Base-by-base conservation (phyloP, 2,797 vertebrate species). In the Darevskia mixta region DNA sequence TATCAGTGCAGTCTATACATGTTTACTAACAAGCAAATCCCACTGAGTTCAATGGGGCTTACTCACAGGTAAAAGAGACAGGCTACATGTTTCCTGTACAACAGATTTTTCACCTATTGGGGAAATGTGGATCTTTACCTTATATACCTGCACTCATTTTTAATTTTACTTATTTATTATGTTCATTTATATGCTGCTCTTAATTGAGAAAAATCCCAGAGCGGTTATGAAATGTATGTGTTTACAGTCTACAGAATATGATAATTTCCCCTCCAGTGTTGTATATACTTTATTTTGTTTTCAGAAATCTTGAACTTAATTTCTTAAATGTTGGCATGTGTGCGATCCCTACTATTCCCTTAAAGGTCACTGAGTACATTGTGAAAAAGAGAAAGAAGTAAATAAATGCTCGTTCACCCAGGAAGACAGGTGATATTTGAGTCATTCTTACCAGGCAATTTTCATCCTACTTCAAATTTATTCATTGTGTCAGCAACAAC, bases 401-500 rank as follows among this genome's bases (percentile, higher is more conserved):
- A 95, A 94, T 92, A 94, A 93, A 92, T 89, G 75, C 27, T 95
- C 61, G 78, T 96, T 94, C 95, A 87, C 90, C 82, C 82, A 94
- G 88, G 93, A 95, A 96, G 80, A 91, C 91, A 93, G 92, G 90
- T 95, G 92, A 90, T 92, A 93, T 95, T 93, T 94, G 93, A 90
- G 93, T 96, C 86, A 89, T 82, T 95, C 91, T 95, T 93, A 88
- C 87, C 90, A 91, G 94, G 89, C 90, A 90, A 94, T 94, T 96
- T 96, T 96, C 94, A 91, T 94, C 85, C 89, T 94, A 87, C 87
- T 92, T 95, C 94, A 94, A 94, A 91, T 95, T 93, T 94, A 94
- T 95, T 95, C 95, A 72, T 94, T 93, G 66, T 95, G 91, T 95
- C 92, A 95, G 88, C 0, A 8, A 94, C 92, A 93, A 96, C 90